Evolutionary conservation across 2,113 vertebrate genomes (phyloP), one percentile per base, ranked within the genome.

Genomic region (Zosterops lateralis): DNA sequence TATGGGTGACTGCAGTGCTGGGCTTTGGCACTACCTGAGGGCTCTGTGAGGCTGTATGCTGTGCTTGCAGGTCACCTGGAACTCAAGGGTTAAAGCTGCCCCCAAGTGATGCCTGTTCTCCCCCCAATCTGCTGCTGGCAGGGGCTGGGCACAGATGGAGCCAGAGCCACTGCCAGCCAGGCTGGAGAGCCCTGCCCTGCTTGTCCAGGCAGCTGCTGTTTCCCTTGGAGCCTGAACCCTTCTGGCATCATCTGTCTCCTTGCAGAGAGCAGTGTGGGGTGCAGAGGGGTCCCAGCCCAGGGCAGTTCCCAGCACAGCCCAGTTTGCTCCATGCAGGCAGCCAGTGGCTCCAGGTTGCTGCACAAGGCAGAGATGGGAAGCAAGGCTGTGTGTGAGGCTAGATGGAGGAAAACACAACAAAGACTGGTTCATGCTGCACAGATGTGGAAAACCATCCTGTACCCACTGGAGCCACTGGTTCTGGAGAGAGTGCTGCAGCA

Each of bases 111-210:
- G 20, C 42, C 53, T 48, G 26, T 36, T 56, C 25, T 64, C 7
- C n/a, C 42, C 29, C 2, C 38, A 34, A 40, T 14, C 24, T 60
- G 62, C 62, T 26, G 75, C 88, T 61, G 86, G 40, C 81, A 36
- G 75, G 56, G 36, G 28, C 47, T 19, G 74, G 85, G 90, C 95
- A 73, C 95, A 91, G 96, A 92, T 71, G 96, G 94, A 91, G 53
- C 29, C 6, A 1, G 0, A 78, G 80, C 44, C 75, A 12, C 19
- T 74, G 84, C 42, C 72, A 62, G 78, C 28, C 11, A 9, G 74
- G 62, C 71, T 87, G 58, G 14, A 67, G 58, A 94, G 82, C 62
- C 73, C 81, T 78, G 31, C 34, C 18, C 68, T 81, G 84, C 79
- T 58, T 54, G 77, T n/a, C 50, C 60, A 71, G 72, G 84, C 91